Evolutionary conservation across 1,140 invertebrate genomes (phyloP), one percentile per base, ranked within the genome.

Genomic region (Tribolium castaneum): DNA sequence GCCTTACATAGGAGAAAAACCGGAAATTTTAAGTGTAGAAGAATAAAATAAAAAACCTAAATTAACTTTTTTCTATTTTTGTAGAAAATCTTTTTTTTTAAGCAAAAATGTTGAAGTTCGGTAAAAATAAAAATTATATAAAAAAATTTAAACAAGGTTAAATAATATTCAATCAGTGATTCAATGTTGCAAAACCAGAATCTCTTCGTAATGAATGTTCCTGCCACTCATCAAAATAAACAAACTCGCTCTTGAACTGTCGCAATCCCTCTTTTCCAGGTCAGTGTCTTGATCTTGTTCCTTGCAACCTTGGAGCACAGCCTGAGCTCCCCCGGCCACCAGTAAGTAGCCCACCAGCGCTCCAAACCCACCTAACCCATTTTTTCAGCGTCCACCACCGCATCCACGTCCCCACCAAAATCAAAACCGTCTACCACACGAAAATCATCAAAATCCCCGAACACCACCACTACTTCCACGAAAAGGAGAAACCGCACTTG

Each of bases 371-470:
- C n/a, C n/a, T 45, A 66, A 35, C 19, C 25, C 6, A 35, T 10
- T 59, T 25, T 83, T 82, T 77, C 66, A 85, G 84, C 66, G 76
- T 84, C 6, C 81, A 81, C 56, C 80, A 84, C 50, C 49, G 83
- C n/a, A 85, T 86, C 50, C 82, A 85, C 70, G 80, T 86, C 10
- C 85, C 85, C 25, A 82, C 80, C 45, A 84, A 82, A 71, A 80
- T 86, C 14, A 84, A 83, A 75, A 85, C 84, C 6, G 62, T 86
- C 16, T 85, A 85, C 70, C 83, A 81, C 66, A 86, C 85, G 5
- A 86, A 86, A 82, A 80, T 85, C 7, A 80, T 86, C 10, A 86
- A 86, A 80, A 80, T 86, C 7, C 84, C 84, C 0, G 81, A 85
- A 56, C 84, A 85, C 75, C 85, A 86, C 59, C 84, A 86, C 52